These are phyloP conservation scores for Melanotaenia parkinsoni DNA, from an alignment of 2,797 vertebrate genomes.

Conservation along the genomic window DNA sequence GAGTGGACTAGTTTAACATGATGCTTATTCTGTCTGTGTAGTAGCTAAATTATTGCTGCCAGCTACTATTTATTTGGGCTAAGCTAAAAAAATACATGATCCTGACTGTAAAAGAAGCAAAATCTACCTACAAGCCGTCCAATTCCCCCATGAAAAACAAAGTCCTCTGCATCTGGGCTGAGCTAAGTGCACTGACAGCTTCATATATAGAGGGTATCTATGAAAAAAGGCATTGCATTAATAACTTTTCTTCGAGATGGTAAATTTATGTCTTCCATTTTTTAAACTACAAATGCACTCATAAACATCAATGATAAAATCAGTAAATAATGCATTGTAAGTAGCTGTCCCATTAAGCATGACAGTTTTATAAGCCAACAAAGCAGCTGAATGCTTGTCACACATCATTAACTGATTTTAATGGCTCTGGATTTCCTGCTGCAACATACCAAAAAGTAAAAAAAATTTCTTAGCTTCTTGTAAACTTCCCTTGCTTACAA, in stretches of 20 bases:
- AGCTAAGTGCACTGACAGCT: not conserved
- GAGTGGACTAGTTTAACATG: conserved; percentile 3
- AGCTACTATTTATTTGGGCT: conserved; percentile 8
- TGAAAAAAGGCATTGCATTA: not conserved
- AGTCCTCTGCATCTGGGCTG: not conserved
- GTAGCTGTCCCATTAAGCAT: not conserved
- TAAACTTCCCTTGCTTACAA: not conserved
- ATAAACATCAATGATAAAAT: not conserved
- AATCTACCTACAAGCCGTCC: not conserved
- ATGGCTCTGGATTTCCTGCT: not conserved
- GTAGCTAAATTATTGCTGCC: conserved; percentile 6
- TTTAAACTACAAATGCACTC: not conserved
- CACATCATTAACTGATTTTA: conserved; percentile 5
- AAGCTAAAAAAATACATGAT: conserved; percentile 10
- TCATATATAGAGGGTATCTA: not conserved
- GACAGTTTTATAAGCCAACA: not conserved
- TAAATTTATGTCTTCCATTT: not conserved
- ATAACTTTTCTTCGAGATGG: not conserved
- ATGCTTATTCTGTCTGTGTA: not conserved
- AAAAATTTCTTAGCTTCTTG: not conserved
- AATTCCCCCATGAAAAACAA: not conserved
- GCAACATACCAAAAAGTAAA: not conserved
- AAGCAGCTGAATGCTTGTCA: not conserved
- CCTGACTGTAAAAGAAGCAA: not conserved
- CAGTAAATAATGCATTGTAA: not conserved